Conservation (phyloP, 2,113 vertebrate species). For the Spea multiplicata region DNA sequence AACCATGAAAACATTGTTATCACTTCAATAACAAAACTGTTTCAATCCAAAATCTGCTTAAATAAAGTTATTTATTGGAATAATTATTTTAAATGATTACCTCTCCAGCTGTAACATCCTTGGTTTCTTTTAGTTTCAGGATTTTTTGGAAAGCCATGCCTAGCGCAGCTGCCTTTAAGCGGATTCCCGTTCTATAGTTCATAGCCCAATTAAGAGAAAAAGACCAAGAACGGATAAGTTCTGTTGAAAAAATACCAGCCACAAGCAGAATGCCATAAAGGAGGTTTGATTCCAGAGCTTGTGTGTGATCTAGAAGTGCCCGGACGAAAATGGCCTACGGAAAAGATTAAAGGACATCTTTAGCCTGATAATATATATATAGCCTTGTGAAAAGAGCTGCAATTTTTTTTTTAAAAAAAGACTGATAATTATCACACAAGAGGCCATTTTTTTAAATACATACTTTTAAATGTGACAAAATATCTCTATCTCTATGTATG, state of each 20-base stretch:
- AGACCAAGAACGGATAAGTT: slow-evolving; percentile 73
- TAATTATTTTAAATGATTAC: slow-evolving; percentile 52
- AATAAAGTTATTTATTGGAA: too few relatives aligned
- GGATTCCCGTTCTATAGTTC: slow-evolving; percentile 75
- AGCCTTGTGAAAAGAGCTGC: too few relatives aligned
- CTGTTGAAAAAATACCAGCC: slow-evolving; percentile 67
- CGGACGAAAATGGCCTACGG: slow-evolving; percentile 69
- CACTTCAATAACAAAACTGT: too few relatives aligned
- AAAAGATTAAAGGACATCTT: not conserved
- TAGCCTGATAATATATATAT: too few relatives aligned
- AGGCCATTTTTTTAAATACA: too few relatives aligned
- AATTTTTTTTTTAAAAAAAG: too few relatives aligned
- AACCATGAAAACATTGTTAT: too few relatives aligned
- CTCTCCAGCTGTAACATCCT: slow-evolving; percentile 71
- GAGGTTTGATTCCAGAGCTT: slow-evolving; percentile 57
- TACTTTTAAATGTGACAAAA: too few relatives aligned
- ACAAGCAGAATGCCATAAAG: slow-evolving; percentile 67
- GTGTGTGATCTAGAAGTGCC: slow-evolving; percentile 71
- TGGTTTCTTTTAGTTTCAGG: slow-evolving; percentile 69
- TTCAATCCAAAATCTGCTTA: too few relatives aligned
- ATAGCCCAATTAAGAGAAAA: slow-evolving; percentile 72
- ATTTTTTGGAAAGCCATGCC: slow-evolving; percentile 73
- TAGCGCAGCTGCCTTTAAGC: slow-evolving; percentile 72
- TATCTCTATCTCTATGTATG: too few relatives aligned
- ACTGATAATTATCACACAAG: too few relatives aligned